phyloP scores from a whole-genome alignment of 2,113 vertebrate genomes.

The Synchiropus splendidus region DNA sequence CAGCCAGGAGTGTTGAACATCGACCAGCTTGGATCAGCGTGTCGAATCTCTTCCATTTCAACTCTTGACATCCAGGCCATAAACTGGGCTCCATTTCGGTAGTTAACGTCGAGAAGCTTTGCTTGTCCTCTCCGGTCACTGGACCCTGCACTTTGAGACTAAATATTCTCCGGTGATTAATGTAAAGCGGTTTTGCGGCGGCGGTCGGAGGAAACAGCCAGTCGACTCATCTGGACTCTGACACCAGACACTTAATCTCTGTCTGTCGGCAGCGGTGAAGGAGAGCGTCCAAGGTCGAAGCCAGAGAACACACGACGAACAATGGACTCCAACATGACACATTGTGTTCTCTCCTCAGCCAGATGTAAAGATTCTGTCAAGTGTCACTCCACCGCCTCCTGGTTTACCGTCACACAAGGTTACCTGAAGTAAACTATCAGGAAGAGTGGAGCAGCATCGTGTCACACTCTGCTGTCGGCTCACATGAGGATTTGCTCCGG shows the following conservation, averaged over 20 bases:
- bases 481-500: constrained; percentile 2
- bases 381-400: constrained; percentile 23
- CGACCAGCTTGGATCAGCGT: constrained; percentile 6
- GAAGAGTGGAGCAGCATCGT: too few species aligned
- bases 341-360: constrained; percentile 6
- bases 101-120: constrained; percentile 18
- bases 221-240: constrained; percentile 7
- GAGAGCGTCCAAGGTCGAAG: constrained; percentile 30
- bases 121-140: background rate
- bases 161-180: too few species aligned
- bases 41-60: constrained; percentile 1
- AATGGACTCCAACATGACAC: constrained; percentile 7
- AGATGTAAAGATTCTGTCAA: constrained; percentile 37
- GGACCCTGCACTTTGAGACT: too few species aligned
- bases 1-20: constrained; percentile 4
- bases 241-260: constrained; percentile 35
- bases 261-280: constrained; percentile 19
- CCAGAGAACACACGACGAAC: constrained; percentile 7
- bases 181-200: too few species aligned
- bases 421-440: too few species aligned
- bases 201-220: too few species aligned
- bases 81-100: constrained; percentile 13
- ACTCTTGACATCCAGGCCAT: constrained; percentile 24
- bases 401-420: constrained; percentile 19
- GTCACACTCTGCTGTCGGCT: background rate